Evolutionary conservation across 2,888 invertebrate species (phyloP), one percentile per base, ranked within the genome.

Genomic region (Parnassius orleans): DNA sequence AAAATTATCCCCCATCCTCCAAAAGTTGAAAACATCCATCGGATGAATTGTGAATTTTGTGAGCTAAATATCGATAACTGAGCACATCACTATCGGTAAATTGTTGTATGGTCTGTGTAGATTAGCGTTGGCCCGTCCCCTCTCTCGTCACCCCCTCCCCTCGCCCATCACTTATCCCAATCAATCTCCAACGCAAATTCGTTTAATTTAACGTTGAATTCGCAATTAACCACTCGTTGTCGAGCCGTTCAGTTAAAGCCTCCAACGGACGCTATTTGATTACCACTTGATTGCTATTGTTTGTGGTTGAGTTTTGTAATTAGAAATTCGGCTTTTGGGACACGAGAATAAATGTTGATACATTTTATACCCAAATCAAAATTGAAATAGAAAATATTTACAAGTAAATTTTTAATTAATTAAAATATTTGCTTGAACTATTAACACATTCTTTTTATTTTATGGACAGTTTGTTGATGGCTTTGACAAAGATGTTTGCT

Each of bases 121-220:
- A 83, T 84, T 82, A 83, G 72, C 75, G 75, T 57, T 63, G 61
- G 69, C 69, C 65, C 66, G 19, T 57, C 63, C 64, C 70, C 69
- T 66, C 65, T 9, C 69, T 72, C 69, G n/a, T 47, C 43, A 42
- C 42, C 43, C 42, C 41, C n/a, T 55, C 44, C 61, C 44, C 59
- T 53, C 57, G 19, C 59, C 63, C 61, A 33, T 59, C 54, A 66
- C 69, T 75, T 80, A 80, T 76, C 76, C 78, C 80, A 85, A 86
- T 86, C 86, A 86, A 83, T 84, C 81, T 78, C 78, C 73, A 81
- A 77, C 78, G 76, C 76, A 84, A 83, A 83, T 81, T 81, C 79
- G 77, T 76, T 86, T 83, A 85, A 84, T 84, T 83, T 78, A 77
- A 74, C 85, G 81, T 81, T 81, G 78, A 81, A 83, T 81, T 83